Conservation (phyloP, 2,888 invertebrate species). For the Chloromyia formosa region DNA sequence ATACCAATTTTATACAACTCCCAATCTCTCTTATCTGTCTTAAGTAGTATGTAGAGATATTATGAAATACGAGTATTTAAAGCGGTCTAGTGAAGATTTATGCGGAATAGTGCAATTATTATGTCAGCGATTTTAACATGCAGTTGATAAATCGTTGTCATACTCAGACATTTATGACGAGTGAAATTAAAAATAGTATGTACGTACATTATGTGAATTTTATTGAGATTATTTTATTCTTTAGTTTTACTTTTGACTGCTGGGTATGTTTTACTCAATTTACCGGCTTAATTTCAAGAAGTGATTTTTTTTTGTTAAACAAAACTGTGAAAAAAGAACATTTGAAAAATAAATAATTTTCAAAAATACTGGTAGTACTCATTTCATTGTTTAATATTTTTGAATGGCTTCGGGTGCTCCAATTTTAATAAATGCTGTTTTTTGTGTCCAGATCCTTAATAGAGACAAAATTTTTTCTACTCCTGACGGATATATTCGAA, state of each 20-base stretch:
- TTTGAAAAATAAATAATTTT: no score
- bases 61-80: neutral
- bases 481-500: no score
- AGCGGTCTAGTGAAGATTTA: conserved; percentile 5
- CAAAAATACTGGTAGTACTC: no score
- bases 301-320: no score
- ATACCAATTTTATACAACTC: conserved; percentile 30
- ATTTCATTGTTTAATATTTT: no score
- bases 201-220: neutral
- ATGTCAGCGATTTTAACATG: conserved; percentile 8
- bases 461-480: no score
- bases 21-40: no score
- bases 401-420: no score
- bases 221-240: conserved; percentile 35
- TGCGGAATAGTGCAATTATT: conserved; percentile 33
- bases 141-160: neutral
- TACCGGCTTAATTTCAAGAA: neutral
- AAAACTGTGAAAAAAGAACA: no score
- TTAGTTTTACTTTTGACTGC: conserved; percentile 4
- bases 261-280: neutral
- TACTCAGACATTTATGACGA: neutral
- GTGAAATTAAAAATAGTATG: conserved; percentile 10
- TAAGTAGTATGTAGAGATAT: neutral
- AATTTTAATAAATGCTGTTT: no score
- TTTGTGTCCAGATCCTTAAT: no score